Base-by-base conservation (phyloP, 2,888 invertebrate genomes). In the Drosophila buzzatii region DNA sequence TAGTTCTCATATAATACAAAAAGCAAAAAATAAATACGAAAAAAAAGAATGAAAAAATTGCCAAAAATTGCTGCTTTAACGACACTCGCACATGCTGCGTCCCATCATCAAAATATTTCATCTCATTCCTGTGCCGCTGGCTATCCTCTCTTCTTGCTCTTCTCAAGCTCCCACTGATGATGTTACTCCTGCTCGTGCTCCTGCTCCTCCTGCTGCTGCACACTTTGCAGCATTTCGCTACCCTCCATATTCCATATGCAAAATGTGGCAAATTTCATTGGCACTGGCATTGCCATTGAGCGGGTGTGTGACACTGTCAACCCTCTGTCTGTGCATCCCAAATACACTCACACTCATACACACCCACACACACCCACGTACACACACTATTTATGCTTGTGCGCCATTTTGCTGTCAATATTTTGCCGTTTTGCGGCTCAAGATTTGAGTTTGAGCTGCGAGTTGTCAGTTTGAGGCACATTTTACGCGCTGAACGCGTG, bases 371-470 rank as follows among this genome's bases (percentile, higher is more conserved):
- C 33, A 37, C 65, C 68, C 83, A 37, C 33, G 45, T 57, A 18
- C 42, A 42, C 35, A 45, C 69, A 76, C 83, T 84, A 84, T 81
- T 81, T 78, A 71, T 74, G 82, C 76, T 64, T 70, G 61, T 60
- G 67, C 86, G 87, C 85, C 85, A 85, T 85, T 85, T 85, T 86
- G 84, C 74, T 85, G 76, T 87, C 89, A 84, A 76, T 85, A 86
- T 84, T 82, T 77, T 80, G 68, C 61, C 71, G 65, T 76, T 84
- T 74, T 74, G 65, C 44, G 74, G 63, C 42, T 52, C 47, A 44
- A 73, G 61, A 68, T 70, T 60, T 66, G 65, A 55, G 62, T 63
- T 63, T 73, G 72, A 41, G 70, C 56, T 35, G 42, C 57, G 14
- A 60, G 53, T 49, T 39, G 42, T 58, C 47, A 58, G 63, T 53